These are phyloP conservation scores for Drosophila athabasca DNA, from an alignment of 1,140 invertebrate genomes.

Conservation along the genomic window DNA sequence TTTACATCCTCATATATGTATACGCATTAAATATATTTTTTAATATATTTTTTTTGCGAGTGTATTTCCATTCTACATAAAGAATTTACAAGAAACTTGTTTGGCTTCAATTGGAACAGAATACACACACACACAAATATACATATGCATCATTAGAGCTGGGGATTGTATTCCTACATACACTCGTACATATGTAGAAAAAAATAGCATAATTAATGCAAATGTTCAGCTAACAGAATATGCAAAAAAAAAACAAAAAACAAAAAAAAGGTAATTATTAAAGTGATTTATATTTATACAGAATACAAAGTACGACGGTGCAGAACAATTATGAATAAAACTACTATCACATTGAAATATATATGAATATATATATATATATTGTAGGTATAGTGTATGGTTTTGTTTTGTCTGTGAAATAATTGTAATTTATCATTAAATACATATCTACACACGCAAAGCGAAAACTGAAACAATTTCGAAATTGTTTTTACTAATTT, in stretches of 20 bases:
- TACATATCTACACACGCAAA: constrained; percentile 61
- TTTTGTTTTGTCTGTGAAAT: constrained; percentile 24
- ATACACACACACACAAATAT: not conserved
- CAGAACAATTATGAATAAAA: constrained; percentile 71
- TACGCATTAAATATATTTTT: constrained; percentile 33
- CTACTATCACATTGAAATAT: constrained; percentile 81
- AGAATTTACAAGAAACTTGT: constrained; percentile 57
- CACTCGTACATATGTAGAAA: constrained; percentile 8
- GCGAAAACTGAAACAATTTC: constrained; percentile 33
- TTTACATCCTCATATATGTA: constrained; percentile 51
- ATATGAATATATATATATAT: constrained; percentile 27
- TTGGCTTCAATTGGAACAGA: constrained; percentile 44
- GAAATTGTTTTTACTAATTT: constrained; percentile 26
- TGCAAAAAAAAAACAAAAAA: constrained; percentile 27
- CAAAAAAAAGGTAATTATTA: constrained; percentile 11
- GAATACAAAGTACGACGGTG: constrained; percentile 46
- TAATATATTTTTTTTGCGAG: constrained; percentile 1
- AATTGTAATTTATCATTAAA: constrained; percentile 43
- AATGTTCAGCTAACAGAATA: constrained; percentile 30
- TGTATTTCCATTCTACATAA: constrained; percentile 29
- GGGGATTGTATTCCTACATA: constrained; percentile 5
- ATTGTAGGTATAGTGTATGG: not conserved
- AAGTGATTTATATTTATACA: constrained; percentile 22
- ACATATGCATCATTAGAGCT: constrained; percentile 19
- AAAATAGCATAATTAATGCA: constrained; percentile 32